Evolutionary conservation across 2,888 invertebrate species (phyloP).

Genomic region (Hirtodrosophila alboralis): DNA sequence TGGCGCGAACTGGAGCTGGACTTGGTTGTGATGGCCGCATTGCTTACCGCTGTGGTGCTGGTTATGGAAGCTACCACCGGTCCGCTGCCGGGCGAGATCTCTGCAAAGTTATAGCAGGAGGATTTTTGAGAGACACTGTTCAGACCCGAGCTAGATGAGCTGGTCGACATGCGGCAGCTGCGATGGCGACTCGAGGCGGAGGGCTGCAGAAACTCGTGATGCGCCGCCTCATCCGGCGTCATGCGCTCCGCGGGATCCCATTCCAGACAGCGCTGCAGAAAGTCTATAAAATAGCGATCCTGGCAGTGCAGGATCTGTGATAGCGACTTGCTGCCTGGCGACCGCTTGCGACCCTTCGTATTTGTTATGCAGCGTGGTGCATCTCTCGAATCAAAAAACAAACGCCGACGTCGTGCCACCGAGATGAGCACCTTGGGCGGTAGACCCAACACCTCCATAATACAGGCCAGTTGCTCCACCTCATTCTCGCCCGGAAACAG

Average conservation of each 20-base stretch:
- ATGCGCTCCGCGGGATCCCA: slow-evolving; percentile 97
- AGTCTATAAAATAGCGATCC: slow-evolving; percentile 95
- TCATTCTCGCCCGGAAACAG: slow-evolving; percentile 98
- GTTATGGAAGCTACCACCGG: slow-evolving; percentile 79
- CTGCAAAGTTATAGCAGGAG: slow-evolving; percentile 81
- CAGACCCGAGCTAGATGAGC: slow-evolving; percentile 81
- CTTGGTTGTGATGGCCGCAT: slow-evolving; percentile 80
- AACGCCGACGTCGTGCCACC: slow-evolving; percentile 92
- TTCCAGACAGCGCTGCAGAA: slow-evolving; percentile 94
- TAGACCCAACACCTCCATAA: slow-evolving; percentile 97
- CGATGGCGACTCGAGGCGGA: slow-evolving; percentile 85
- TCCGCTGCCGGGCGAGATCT: slow-evolving; percentile 77
- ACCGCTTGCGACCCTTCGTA: slow-evolving; percentile 95
- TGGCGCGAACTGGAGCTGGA: slow-evolving; percentile 58
- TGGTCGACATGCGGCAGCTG: slow-evolving; percentile 81
- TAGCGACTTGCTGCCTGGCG: slow-evolving; percentile 93
- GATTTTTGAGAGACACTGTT: slow-evolving; percentile 82
- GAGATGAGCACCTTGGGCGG: slow-evolving; percentile 94
- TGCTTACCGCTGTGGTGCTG: slow-evolving; percentile 79
- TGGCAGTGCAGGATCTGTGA: slow-evolving; percentile 92
- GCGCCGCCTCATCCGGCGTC: slow-evolving; percentile 95
- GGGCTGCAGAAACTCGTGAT: slow-evolving; percentile 93
- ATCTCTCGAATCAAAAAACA: slow-evolving; percentile 95
- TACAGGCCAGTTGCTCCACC: slow-evolving; percentile 97
- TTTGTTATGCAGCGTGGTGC: slow-evolving; percentile 95